phyloP scores from a whole-genome alignment of 2,113 vertebrate species.

The Percopsis transmontana region DNA sequence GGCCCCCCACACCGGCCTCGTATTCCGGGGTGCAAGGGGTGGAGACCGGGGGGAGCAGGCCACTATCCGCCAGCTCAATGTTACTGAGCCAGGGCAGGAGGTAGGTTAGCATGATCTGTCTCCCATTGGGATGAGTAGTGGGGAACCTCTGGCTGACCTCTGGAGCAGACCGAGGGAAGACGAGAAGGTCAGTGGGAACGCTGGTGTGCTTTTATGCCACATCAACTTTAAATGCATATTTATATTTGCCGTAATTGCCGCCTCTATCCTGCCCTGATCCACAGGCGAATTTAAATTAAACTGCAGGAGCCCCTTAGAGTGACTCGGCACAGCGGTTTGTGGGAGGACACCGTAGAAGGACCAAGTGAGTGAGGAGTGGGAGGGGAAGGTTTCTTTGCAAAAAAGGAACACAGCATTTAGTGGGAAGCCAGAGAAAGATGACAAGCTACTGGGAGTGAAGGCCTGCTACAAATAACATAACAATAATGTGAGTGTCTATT shows the following conservation, averaged over 20 bases:
- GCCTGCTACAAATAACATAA: constrained; percentile 8
- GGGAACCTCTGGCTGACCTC: constrained; percentile 96
- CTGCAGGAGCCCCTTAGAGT: background rate
- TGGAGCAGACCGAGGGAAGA: constrained; percentile 54
- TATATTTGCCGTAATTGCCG: constrained; percentile 35
- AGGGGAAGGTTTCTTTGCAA: constrained; percentile 9
- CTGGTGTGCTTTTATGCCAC: constrained; percentile 2
- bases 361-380: constrained; percentile 8
- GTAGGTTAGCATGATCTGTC: constrained; percentile 97
- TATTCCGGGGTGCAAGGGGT: constrained; percentile 86
- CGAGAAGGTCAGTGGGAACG: constrained; percentile 13
- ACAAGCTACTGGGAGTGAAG: constrained; percentile 24
- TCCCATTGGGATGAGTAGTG: constrained; percentile 92
- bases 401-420: constrained; percentile 32
- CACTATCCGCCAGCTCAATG: constrained; percentile 91
- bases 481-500: constrained; percentile 11
- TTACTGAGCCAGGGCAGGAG: constrained; percentile 95
- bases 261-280: constrained; percentile 24
- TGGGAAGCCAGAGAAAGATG: constrained; percentile 39
- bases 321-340: constrained; percentile 31
- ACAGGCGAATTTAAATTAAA: constrained; percentile 23
- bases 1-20: constrained; percentile 68
- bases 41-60: constrained; percentile 86
- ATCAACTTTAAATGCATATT: constrained; percentile 25
- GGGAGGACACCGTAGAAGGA: constrained; percentile 18